Conservation (phyloP, 1,140 invertebrate genomes). For the Centruroides vittatus region DNA sequence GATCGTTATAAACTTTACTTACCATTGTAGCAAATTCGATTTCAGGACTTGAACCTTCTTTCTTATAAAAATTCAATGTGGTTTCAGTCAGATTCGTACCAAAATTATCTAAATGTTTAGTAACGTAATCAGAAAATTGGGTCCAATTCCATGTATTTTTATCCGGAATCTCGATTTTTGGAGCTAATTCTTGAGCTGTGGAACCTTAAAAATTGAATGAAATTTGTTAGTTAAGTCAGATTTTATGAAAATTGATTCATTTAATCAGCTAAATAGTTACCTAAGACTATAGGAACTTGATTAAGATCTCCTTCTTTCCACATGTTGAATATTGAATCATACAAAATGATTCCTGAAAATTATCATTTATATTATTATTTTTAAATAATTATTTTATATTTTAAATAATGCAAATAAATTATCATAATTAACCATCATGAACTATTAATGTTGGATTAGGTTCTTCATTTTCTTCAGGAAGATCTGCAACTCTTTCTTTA, state of each 20-base stretch:
- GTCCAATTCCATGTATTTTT: slow-evolving; percentile 5
- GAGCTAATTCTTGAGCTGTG: slow-evolving; percentile 9
- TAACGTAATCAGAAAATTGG: slow-evolving; percentile 10
- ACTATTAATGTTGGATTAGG: slow-evolving; percentile 4
- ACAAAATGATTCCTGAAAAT: slow-evolving; percentile 6
- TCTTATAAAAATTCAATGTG: slow-evolving; percentile 7
- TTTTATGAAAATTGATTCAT: neutral
- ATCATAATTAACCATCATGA: slow-evolving; percentile 4
- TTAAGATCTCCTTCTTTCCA: slow-evolving; percentile 8
- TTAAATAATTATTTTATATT: neutral
- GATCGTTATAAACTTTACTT: neutral
- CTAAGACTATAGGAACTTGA: slow-evolving; percentile 13
- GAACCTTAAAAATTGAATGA: slow-evolving; percentile 1
- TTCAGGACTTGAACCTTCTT: slow-evolving; percentile 4
- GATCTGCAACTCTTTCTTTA: slow-evolving; percentile 3
- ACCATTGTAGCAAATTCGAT: slow-evolving; percentile 14
- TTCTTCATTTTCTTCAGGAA: slow-evolving; percentile 7
- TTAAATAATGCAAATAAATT: neutral
- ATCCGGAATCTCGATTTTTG: slow-evolving; percentile 2
- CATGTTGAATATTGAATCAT: slow-evolving; percentile 2
- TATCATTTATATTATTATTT: neutral
- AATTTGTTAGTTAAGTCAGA: neutral
- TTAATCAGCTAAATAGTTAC: neutral
- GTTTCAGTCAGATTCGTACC: slow-evolving; percentile 5
- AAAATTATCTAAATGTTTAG: slow-evolving; percentile 4